Evolutionary conservation across 2,797 vertebrate genomes (phyloP), one percentile per base, ranked within the genome.

Genomic region (Phoxinus dragarum): DNA sequence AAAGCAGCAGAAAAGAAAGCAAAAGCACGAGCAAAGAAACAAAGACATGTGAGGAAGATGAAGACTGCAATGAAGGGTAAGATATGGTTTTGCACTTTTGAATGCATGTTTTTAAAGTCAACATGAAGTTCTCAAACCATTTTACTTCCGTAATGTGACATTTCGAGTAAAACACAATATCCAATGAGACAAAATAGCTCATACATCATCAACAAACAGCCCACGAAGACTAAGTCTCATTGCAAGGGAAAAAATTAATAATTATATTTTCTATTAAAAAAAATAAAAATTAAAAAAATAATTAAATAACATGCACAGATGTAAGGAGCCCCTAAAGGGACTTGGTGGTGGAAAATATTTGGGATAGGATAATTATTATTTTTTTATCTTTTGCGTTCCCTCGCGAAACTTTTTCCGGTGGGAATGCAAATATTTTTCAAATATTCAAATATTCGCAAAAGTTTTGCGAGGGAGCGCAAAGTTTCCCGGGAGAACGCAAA

Each of bases 1-100:
- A 87, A 84, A 64, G 72, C 73, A 31, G 80, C 36, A 9, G 83
- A 77, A 40, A 88, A 87, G 47, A 89, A 80, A 66, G 86, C 87
- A 27, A 88, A 84, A 31, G 84, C 59, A 68, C 84, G 66, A 52
- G 54, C 44, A 17, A 89, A 87, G 72, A 72, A 88, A 47, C 73
- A 74, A 69, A 88, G 68, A 16, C 61, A 17, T n/a, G 34, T 31
- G 56, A 56, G 27, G n/a, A 42, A 44, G 34, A 44, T 49, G 16
- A 84, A 71, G 23, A 49, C 42, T 44, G 19, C 52, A 66, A 17
- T 77, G 6, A 82, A 80, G 81, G 85, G 89, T 88, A 80, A 69
- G 38, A 67, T 34, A 19, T 42, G n/a, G 6, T 40, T 66, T 73
- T 21, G 31, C 34, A 36, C 9, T 40, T 47, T 73, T 74, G 34